phyloP scores from a whole-genome alignment of 2,888 invertebrate species.

The Crossocerus cetratus region DNA sequence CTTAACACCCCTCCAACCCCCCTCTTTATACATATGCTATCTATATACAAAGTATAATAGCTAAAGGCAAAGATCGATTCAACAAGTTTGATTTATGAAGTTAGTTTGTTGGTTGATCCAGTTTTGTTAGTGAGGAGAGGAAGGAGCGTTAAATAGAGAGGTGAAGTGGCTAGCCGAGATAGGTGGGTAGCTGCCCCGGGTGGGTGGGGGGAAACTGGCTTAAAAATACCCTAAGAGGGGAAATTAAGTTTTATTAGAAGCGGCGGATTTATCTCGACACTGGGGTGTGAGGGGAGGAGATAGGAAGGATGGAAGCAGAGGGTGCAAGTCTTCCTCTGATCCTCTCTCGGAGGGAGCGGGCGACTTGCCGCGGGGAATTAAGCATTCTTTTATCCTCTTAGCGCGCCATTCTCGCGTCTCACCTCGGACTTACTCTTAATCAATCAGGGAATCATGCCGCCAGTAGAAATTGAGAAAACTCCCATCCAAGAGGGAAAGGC shows the following conservation, averaged over 20 bases:
- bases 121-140: too few relatives aligned
- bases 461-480: constrained; percentile 61
- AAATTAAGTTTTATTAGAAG: constrained; percentile 68
- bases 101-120: too few relatives aligned
- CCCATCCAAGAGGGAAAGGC: background rate
- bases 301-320: constrained; percentile 53
- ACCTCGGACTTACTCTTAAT: constrained; percentile 67
- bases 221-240: constrained; percentile 56
- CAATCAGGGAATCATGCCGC: constrained; percentile 72
- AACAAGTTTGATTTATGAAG: too few relatives aligned
- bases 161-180: background rate
- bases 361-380: constrained; percentile 67
- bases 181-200: constrained; percentile 15
- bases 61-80: too few relatives aligned
- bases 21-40: constrained; percentile 24
- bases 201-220: constrained; percentile 7
- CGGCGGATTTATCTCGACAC: constrained; percentile 64
- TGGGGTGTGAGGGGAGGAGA: constrained; percentile 57
- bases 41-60: constrained; percentile 8
- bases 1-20: too few relatives aligned
- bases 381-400: constrained; percentile 70
- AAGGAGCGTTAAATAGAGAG: too few relatives aligned
- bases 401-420: constrained; percentile 61
- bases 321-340: constrained; percentile 41
- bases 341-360: constrained; percentile 43